Conservation (phyloP, 1,140 invertebrate genomes). For the Thaumetopoea pityocampa region DNA sequence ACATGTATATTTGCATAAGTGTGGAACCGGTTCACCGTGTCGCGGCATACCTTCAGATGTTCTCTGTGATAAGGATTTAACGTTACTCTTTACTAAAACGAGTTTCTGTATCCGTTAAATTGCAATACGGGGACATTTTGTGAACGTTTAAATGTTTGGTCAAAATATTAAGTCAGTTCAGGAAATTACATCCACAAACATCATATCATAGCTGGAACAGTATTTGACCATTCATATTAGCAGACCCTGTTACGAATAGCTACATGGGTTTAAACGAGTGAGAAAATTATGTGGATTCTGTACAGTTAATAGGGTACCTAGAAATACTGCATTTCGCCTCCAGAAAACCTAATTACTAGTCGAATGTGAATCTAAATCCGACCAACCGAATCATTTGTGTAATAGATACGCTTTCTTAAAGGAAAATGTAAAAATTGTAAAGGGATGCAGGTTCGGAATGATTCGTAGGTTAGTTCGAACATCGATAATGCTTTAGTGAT, state of each 20-base stretch:
- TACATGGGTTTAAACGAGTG: too few species aligned
- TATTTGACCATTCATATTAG: too few species aligned
- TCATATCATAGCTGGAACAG: too few species aligned
- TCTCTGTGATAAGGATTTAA: too few species aligned
- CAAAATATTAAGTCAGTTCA: too few species aligned
- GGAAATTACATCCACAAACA: too few species aligned
- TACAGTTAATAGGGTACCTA: background rate
- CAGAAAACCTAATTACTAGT: constrained; percentile 39
- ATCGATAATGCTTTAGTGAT: constrained; percentile 62
- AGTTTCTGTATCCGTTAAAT: too few species aligned
- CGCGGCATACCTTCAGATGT: too few species aligned
- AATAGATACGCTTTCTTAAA: constrained; percentile 21
- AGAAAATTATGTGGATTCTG: background rate
- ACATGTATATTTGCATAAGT: constrained; percentile 54
- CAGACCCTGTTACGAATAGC: too few species aligned
- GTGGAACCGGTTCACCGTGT: constrained; percentile 10
- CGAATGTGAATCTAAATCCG: constrained; percentile 58
- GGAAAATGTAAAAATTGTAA: constrained; percentile 31
- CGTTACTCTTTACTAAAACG: too few species aligned
- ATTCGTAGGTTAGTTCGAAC: constrained; percentile 37
- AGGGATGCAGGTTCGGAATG: constrained; percentile 30
- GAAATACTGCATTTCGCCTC: constrained; percentile 16
- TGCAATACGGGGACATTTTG: too few species aligned
- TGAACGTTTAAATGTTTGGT: too few species aligned
- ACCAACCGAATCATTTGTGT: constrained; percentile 25